Base-by-base conservation (phyloP, 2,797 vertebrate genomes). In the Spheniscus humboldti region DNA sequence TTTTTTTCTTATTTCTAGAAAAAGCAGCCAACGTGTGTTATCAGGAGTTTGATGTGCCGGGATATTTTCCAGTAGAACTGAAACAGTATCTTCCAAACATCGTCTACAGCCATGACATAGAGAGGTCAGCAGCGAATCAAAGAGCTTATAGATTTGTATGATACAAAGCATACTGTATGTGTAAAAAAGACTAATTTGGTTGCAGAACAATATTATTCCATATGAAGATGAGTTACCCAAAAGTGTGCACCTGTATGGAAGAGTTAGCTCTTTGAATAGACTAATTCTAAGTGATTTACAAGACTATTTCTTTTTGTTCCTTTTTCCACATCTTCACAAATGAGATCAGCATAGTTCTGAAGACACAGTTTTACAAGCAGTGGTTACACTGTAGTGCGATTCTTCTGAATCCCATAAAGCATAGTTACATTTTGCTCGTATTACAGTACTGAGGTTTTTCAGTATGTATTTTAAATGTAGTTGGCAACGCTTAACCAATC, bases 21-120 rank as follows among this genome's bases (percentile, higher is more conserved):
- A 98, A 97, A 89, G 97, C 98, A 53, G 99, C 99, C 43, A 99
- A 99, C 2, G 99, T 99, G 23, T 99, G 98, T 88, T 99, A 99
- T 63, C 99, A 99, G 97, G 99, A 99, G 93, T 99, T 98, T 84
- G 99, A 99, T 30, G 97, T 99, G 64, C 99, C 99, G 0, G 86
- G 94, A 59, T 86, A n/a, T 35, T 99, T 99, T 91, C 99, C 99
- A 39, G 33, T 99, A 13, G 99, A 99, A 94, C 97, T 99, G 87
- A 98, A 98, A 72, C 99, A 98, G 24, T 99, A 98, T 96, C 98
- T 99, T 82, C 99, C 99, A 9, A 99, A 99, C 81, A 97, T 99
- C 48, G 97, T 98, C 95, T 99, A 99, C 97, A 98, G 98, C 88
- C 97, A 95, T 31, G 97, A 98, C 13, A 53, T 68, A 52, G 97